A percentile compares a stretch with the other conserved stretches of the same genome.
Conservation (phyloP, 2,113 vertebrate species). For the Pachyramphus minor region DNA sequence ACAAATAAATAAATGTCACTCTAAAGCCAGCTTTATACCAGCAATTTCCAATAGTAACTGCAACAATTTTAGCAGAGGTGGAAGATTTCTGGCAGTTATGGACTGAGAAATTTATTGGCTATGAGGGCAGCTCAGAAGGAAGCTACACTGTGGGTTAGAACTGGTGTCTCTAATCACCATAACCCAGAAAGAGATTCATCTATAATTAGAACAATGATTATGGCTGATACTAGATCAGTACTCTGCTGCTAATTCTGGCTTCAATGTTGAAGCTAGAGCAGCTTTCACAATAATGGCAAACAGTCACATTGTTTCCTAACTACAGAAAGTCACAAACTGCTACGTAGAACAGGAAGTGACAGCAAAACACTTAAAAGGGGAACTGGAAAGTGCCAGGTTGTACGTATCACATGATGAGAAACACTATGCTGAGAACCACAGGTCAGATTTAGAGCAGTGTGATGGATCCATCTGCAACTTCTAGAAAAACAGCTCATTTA, state of each 20-base stretch:
- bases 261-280: not conserved
- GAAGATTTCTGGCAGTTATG: not conserved
- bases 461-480: not conserved
- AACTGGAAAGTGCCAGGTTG: constrained; percentile 34
- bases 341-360: not conserved
- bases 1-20: not conserved
- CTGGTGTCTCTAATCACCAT: no score
- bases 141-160: not conserved
- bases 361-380: not conserved
- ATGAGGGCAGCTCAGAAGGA: not conserved
- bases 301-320: not conserved
- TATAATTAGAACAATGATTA: not conserved
- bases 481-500: not conserved
- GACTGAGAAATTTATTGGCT: not conserved
- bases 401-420: not conserved
- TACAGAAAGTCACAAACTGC: not conserved
- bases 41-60: not conserved
- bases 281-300: not conserved
- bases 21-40: not conserved
- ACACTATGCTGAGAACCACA: not conserved
- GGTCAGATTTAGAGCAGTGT: not conserved
- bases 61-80: not conserved
- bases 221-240: not conserved
- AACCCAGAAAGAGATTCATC: not conserved
- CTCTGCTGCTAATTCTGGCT: not conserved